Conservation (phyloP, 1,140 invertebrate species). For the Stenopsyche tienmushanensis region DNA sequence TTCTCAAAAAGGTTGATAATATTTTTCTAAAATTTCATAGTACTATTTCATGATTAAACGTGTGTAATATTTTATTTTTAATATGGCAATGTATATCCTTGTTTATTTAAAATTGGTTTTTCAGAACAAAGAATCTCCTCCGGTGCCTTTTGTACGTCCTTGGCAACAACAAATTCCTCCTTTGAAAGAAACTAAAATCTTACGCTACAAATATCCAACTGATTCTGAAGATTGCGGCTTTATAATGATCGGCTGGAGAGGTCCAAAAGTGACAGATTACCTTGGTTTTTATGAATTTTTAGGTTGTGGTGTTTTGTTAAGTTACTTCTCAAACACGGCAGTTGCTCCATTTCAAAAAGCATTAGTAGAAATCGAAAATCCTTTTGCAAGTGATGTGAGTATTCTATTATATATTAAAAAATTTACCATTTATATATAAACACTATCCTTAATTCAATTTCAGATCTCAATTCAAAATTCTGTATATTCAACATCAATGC, state of each 20-base stretch:
- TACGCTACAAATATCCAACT: slow-evolving; percentile 69
- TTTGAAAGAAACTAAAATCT: slow-evolving; percentile 56
- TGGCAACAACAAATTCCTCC: slow-evolving; percentile 74
- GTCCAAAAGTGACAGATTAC: slow-evolving; percentile 64
- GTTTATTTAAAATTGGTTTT: too few relatives aligned
- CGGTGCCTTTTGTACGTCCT: slow-evolving; percentile 63
- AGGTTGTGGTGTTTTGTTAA: slow-evolving; percentile 69
- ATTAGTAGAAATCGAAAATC: slow-evolving; percentile 83
- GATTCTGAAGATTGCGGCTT: slow-evolving; percentile 86
- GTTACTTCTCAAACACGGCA: slow-evolving; percentile 83
- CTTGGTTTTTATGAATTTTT: slow-evolving; percentile 59
- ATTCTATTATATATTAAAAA: neutral
- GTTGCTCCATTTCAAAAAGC: slow-evolving; percentile 80
- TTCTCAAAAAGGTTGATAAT: slow-evolving; percentile 70
- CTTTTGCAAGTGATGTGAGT: slow-evolving; percentile 75
- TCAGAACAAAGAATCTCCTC: neutral
- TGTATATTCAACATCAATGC: slow-evolving; percentile 70
- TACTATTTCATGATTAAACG: too few relatives aligned
- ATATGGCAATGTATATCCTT: too few relatives aligned
- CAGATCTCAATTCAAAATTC: slow-evolving; percentile 67
- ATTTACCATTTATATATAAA: slow-evolving; percentile 28
- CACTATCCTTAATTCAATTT: slow-evolving; percentile 46
- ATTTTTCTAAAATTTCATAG: too few relatives aligned
- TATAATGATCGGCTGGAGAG: slow-evolving; percentile 78
- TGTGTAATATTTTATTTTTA: too few relatives aligned